Conservation (phyloP, 2,113 vertebrate genomes). For the Pao palembangensis region DNA sequence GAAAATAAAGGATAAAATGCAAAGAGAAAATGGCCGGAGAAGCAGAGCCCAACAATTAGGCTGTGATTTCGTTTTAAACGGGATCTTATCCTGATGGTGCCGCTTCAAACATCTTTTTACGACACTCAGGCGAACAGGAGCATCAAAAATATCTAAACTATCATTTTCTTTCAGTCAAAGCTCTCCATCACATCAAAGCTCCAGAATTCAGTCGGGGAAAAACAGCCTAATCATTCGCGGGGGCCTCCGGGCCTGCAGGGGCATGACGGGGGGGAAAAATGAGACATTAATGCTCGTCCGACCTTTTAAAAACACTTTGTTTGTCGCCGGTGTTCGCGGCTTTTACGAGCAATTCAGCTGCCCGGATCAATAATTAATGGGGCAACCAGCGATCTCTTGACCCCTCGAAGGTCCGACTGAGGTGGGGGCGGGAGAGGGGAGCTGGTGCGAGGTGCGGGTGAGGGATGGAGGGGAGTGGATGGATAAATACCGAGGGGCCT, state of each 20-base stretch:
- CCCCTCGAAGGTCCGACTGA: slow-evolving; percentile 87
- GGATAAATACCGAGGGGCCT: slow-evolving; percentile 88
- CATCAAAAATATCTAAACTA: slow-evolving; percentile 16
- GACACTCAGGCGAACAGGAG: slow-evolving; percentile 5
- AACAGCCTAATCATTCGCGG: slow-evolving; percentile 20
- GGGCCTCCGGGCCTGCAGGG: slow-evolving; percentile 50
- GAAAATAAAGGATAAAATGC: not conserved
- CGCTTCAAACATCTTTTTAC: slow-evolving; percentile 24
- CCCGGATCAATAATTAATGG: slow-evolving; percentile 97
- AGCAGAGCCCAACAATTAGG: not conserved
- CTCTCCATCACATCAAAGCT: slow-evolving; percentile 51
- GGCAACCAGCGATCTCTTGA: slow-evolving; percentile 84
- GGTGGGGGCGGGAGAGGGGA: slow-evolving; percentile 70
- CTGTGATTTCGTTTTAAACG: not conserved
- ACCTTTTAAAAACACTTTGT: slow-evolving; percentile 71
- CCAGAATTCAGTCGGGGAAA: slow-evolving; percentile 15
- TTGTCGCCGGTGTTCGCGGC: slow-evolving; percentile 75
- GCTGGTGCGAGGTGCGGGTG: not conserved
- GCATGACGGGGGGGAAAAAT: not conserved
- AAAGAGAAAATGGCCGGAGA: not conserved
- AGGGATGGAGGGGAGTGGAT: slow-evolving; percentile 61
- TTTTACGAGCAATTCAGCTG: slow-evolving; percentile 86
- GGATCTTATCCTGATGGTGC: not conserved
- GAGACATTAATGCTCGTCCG: slow-evolving; percentile 32
- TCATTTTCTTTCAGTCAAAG: slow-evolving; percentile 4